Conservation (phyloP, 2,113 vertebrate species). For the Melanocharis versteri region DNA sequence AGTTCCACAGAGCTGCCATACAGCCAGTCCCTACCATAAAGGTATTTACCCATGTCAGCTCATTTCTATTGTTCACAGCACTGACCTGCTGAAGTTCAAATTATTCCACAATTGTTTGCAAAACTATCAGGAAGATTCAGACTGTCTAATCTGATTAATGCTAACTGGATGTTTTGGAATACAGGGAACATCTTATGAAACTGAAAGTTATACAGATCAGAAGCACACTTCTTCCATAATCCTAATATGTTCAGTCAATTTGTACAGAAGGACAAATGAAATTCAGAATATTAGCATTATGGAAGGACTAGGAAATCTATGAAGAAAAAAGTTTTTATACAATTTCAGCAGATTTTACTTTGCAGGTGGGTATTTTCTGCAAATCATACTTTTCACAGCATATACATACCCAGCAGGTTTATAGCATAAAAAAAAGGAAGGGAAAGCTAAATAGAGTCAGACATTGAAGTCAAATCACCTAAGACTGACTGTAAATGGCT, state of each 20-base stretch:
- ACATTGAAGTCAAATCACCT: neutral
- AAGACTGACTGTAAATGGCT: neutral
- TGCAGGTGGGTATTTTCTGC: neutral
- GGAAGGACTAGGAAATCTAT: neutral
- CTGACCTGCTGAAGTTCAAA: constrained; percentile 13
- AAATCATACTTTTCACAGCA: neutral
- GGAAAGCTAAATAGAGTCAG: neutral
- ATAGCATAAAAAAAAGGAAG: neutral
- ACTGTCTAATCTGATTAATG: constrained; percentile 37
- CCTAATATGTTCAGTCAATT: neutral
- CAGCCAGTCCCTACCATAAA: constrained; percentile 22
- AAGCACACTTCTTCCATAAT: neutral
- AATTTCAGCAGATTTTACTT: neutral
- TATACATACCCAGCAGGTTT: neutral
- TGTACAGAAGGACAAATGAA: neutral
- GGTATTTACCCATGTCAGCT: constrained; percentile 30
- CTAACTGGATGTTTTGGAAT: neutral
- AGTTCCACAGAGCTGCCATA: neutral
- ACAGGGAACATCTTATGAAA: neutral
- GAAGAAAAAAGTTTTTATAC: neutral
- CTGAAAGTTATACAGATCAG: neutral
- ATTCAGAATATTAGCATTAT: neutral
- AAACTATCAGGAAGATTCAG: constrained; percentile 40
- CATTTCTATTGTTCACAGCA: constrained; percentile 9
- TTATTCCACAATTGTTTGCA: constrained; percentile 42